Evolutionary conservation across 2,797 vertebrate genomes (phyloP).

Genomic region (Meriones psammophilus): DNA sequence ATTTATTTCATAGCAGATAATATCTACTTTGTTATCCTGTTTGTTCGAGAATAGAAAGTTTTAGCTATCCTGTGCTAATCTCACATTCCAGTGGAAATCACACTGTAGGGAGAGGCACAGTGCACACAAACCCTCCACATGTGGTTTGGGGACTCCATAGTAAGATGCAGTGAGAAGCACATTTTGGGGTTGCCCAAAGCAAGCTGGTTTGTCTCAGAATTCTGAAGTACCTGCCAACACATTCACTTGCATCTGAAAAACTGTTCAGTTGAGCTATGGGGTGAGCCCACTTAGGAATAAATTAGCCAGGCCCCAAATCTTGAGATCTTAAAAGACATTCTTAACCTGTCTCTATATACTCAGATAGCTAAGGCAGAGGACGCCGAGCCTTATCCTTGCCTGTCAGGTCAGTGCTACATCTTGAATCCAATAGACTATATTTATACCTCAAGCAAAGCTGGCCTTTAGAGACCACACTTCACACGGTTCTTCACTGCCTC

Average conservation of each 20-base stretch:
- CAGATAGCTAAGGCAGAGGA: background rate
- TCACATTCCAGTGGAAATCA: background rate
- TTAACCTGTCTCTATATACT: background rate
- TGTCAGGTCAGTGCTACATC: background rate
- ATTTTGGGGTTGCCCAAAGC: background rate
- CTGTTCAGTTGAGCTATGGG: rapidly evolving
- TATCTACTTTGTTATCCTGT: background rate
- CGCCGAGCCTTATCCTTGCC: rapidly evolving
- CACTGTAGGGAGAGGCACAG: background rate
- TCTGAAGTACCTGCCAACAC: rapidly evolving
- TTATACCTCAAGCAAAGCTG: background rate
- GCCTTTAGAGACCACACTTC: background rate
- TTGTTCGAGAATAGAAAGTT: background rate
- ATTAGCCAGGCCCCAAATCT: background rate
- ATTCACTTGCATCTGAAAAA: background rate
- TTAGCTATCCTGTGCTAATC: background rate
- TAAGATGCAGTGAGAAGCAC: background rate
- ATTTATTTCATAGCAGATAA: background rate
- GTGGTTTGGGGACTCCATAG: background rate
- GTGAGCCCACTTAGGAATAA: background rate
- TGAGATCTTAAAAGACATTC: background rate
- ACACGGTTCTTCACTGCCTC: background rate
- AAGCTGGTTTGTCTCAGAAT: rapidly evolving
- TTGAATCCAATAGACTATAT: background rate
- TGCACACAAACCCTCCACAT: rapidly evolving